These are phyloP conservation scores for Notolepis coatsorum DNA, from an alignment of 2,797 vertebrate genomes.

Conservation along the genomic window DNA sequence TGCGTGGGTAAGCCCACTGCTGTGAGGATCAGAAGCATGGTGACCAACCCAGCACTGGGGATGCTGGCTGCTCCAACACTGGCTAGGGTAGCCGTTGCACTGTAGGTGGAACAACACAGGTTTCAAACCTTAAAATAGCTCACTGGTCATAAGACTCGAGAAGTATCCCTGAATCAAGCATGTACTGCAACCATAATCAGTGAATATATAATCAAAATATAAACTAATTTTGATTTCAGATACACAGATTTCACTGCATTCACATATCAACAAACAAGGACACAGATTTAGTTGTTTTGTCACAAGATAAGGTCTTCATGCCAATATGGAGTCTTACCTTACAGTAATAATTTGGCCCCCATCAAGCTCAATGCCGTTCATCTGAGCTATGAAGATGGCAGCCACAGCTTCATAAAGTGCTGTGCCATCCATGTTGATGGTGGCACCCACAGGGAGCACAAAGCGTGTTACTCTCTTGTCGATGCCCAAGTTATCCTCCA, in stretches of 20 bases:
- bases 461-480: constrained; percentile 97
- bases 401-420: constrained; percentile 99
- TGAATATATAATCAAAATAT: too few relatives aligned
- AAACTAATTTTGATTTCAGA: too few relatives aligned
- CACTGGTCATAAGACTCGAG: too few relatives aligned
- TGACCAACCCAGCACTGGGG: constrained; percentile 96
- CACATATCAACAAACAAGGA: neutral
- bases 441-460: constrained; percentile 97
- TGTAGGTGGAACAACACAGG: too few relatives aligned
- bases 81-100: constrained; percentile 95
- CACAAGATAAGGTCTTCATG: too few relatives aligned
- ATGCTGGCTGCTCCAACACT: constrained; percentile 98
- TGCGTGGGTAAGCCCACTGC: constrained; percentile 96
- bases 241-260: neutral
- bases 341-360: constrained; percentile 96
- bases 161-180: neutral
- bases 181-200: too few relatives aligned
- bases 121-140: too few relatives aligned
- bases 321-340: constrained; percentile 80
- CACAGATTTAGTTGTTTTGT: neutral
- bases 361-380: constrained; percentile 94
- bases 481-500: constrained; percentile 97
- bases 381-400: constrained; percentile 98
- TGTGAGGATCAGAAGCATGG: constrained; percentile 98
- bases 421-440: constrained; percentile 99